phyloP scores from a whole-genome alignment of 1,140 invertebrate species.

The Ceratitis capitata region DNA sequence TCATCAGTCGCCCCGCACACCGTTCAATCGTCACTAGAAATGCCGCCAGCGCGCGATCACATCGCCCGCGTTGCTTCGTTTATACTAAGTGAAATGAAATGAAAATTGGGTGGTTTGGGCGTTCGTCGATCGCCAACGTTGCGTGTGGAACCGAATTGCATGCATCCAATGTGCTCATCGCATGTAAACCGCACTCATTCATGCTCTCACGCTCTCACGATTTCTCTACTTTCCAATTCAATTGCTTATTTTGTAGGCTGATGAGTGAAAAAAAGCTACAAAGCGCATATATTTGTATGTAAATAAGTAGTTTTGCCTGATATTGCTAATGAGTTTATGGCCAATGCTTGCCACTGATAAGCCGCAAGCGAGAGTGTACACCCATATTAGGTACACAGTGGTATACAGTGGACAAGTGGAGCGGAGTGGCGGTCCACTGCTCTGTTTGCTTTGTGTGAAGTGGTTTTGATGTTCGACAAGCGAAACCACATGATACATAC shows the following conservation, averaged over 20 bases:
- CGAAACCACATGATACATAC: neutral
- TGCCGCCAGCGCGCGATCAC: neutral
- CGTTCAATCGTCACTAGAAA: neutral
- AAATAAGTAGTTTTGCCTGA: neutral
- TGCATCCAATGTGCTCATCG: neutral
- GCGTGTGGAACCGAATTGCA: neutral
- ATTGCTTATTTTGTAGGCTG: neutral
- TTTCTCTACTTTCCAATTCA: neutral
- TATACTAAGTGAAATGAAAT: neutral
- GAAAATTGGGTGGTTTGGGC: neutral
- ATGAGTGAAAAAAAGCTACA: neutral
- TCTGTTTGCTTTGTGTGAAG: neutral
- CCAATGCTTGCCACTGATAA: neutral
- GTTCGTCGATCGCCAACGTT: neutral
- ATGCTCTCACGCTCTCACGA: neutral
- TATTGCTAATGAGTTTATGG: slow-evolving; percentile 34
- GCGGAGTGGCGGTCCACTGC: neutral
- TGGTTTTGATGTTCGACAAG: slow-evolving; percentile 26
- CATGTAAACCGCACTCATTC: neutral
- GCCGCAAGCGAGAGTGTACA: neutral
- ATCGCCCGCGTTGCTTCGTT: neutral
- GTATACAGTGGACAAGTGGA: too few species aligned
- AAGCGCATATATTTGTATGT: neutral
- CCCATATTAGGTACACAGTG: too few species aligned
- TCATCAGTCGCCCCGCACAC: neutral